phyloP scores from a whole-genome alignment of 2,888 invertebrate species.

The Oxycera nigricornis region DNA sequence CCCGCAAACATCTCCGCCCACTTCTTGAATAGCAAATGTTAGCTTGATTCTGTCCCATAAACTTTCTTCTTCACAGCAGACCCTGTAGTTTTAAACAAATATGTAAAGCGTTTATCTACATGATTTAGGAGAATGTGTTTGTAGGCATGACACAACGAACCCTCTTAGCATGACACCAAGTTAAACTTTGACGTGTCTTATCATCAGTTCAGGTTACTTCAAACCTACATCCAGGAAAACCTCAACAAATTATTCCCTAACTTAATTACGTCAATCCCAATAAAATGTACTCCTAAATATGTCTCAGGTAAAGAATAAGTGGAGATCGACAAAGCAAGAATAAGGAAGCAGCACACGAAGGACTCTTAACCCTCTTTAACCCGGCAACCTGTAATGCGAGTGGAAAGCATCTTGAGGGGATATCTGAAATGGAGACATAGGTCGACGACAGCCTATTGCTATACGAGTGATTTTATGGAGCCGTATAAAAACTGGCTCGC shows the following conservation, averaged over 20 bases:
- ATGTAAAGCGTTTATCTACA: no score
- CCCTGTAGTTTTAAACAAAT: no score
- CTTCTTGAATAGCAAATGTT: no score
- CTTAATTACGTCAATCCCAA: slow-evolving; percentile 21
- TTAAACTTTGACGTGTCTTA: no score
- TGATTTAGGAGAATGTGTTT: no score
- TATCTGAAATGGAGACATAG: neutral
- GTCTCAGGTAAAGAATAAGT: slow-evolving; percentile 2
- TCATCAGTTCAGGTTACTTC: neutral
- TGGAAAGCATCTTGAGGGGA: neutral
- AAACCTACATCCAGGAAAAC: neutral
- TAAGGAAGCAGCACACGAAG: neutral
- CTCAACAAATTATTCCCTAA: slow-evolving; percentile 20
- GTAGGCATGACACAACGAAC: no score
- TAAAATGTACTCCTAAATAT: slow-evolving; percentile 14
- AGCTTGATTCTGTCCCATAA: no score
- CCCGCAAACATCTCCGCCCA: no score
- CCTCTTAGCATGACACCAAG: no score
- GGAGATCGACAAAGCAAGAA: neutral
- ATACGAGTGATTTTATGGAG: slow-evolving; percentile 9
- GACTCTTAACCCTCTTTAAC: neutral
- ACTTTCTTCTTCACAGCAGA: no score
- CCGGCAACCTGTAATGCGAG: neutral
- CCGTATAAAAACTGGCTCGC: neutral
- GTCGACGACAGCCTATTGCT: neutral